These are phyloP conservation scores for Nilaparvata lugens DNA, from an alignment of 1,140 invertebrate species.

Conservation along the genomic window DNA sequence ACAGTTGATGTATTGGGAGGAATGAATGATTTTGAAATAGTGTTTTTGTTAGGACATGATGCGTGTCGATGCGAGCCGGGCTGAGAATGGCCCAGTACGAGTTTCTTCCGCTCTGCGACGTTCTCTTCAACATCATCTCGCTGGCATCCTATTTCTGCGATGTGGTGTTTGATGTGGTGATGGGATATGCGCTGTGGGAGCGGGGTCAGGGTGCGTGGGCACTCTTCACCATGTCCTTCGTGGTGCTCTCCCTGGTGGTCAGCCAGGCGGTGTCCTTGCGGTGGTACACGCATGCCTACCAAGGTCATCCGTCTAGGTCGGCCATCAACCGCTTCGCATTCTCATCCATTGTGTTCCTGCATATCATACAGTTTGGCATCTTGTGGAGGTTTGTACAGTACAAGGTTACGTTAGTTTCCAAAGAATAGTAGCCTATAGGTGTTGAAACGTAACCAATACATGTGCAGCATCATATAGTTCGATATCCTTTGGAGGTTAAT, in stretches of 20 bases:
- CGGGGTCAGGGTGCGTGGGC: slow-evolving; percentile 48
- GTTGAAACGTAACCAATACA: too few species aligned
- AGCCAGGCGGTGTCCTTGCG: slow-evolving; percentile 43
- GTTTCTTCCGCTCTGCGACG: slow-evolving; percentile 79
- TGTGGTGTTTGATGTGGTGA: slow-evolving; percentile 78
- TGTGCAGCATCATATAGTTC: too few species aligned
- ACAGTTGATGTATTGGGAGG: too few species aligned
- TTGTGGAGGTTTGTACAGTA: slow-evolving; percentile 52
- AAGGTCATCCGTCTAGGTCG: slow-evolving; percentile 14
- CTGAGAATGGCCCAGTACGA: slow-evolving; percentile 33
- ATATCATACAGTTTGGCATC: slow-evolving; percentile 70
- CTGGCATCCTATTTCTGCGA: slow-evolving; percentile 86
- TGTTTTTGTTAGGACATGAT: background rate
- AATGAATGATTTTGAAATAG: too few species aligned
- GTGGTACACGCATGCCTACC: slow-evolving; percentile 35
- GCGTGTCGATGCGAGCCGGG: background rate
- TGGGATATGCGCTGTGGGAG: slow-evolving; percentile 69
- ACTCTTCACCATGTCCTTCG: slow-evolving; percentile 53
- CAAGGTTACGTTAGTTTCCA: too few species aligned
- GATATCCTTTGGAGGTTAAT: too few species aligned
- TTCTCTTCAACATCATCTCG: slow-evolving; percentile 84
- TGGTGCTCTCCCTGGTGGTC: slow-evolving; percentile 58
- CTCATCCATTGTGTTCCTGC: slow-evolving; percentile 49
- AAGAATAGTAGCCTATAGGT: too few species aligned
- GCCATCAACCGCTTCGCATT: slow-evolving; percentile 16